Evolutionary conservation across 2,888 invertebrate species (phyloP).

Genomic region (Eupelmus urozonus): DNA sequence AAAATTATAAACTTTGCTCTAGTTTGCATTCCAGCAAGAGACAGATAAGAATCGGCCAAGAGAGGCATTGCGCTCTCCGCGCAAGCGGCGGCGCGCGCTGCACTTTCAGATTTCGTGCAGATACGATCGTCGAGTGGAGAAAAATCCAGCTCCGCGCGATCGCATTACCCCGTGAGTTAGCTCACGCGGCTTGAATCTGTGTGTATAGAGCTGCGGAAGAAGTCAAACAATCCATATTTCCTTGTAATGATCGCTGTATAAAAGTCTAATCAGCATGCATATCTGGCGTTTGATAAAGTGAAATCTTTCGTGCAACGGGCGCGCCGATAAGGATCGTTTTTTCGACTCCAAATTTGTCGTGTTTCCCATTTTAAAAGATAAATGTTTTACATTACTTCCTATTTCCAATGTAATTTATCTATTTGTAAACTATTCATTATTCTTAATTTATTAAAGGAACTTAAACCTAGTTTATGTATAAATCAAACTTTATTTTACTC

Average conservation of each 20-base stretch:
- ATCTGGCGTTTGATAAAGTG: constrained; percentile 11
- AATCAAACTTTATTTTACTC: too few species aligned
- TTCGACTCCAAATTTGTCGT: neutral
- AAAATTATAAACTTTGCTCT: constrained; percentile 36
- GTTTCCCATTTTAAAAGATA: too few species aligned
- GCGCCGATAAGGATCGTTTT: constrained; percentile 1
- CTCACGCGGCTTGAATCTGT: neutral
- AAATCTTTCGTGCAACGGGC: neutral
- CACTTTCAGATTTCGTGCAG: constrained; percentile 57
- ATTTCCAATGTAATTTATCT: too few species aligned
- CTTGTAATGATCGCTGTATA: constrained; percentile 23
- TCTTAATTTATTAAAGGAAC: too few species aligned
- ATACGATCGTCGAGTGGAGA: constrained; percentile 47
- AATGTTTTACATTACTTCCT: too few species aligned
- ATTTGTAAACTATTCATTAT: too few species aligned
- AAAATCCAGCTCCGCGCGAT: constrained; percentile 45
- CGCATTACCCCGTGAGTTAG: constrained; percentile 23
- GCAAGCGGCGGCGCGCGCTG: constrained; percentile 8
- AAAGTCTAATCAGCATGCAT: neutral
- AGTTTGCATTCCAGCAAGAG: constrained; percentile 47
- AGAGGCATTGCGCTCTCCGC: constrained; percentile 24
- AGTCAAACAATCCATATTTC: constrained; percentile 50
- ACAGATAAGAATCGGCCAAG: constrained; percentile 49
- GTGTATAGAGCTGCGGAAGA: constrained; percentile 14
- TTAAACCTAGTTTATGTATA: too few species aligned